Conservation (phyloP, 1,140 invertebrate species). For the Gonioctena quinquepunctata region DNA sequence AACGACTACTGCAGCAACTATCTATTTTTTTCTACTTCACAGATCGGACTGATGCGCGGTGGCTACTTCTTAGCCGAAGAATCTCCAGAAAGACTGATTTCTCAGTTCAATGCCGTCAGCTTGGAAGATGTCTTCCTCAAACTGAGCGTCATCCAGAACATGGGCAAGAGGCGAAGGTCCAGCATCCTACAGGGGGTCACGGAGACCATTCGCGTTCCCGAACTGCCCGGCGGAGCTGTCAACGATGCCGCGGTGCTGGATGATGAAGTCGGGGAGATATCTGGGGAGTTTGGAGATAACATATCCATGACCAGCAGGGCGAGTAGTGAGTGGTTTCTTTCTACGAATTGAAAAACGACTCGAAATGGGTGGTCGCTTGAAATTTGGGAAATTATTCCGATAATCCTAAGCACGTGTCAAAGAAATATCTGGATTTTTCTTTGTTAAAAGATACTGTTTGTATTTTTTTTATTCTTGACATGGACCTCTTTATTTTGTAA, state of each 20-base stretch:
- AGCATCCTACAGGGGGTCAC: constrained; percentile 76
- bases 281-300: constrained; percentile 83
- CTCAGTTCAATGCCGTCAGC: constrained; percentile 75
- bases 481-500: too few relatives aligned
- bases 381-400: too few relatives aligned
- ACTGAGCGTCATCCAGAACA: constrained; percentile 80
- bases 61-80: constrained; percentile 91
- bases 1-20: too few relatives aligned
- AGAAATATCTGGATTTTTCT: too few relatives aligned
- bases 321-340: constrained; percentile 49
- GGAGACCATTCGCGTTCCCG: constrained; percentile 64
- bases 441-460: too few relatives aligned
- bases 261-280: constrained; percentile 73
- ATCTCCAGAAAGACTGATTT: constrained; percentile 78
- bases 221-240: constrained; percentile 54
- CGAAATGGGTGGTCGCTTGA: too few relatives aligned
- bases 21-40: constrained; percentile 24
- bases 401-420: too few relatives aligned
- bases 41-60: constrained; percentile 92
- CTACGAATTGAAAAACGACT: too few relatives aligned
- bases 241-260: constrained; percentile 66
- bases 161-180: constrained; percentile 74
- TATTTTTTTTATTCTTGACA: too few relatives aligned
- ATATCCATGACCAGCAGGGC: constrained; percentile 73
- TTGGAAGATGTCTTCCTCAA: constrained; percentile 93